These are phyloP conservation scores for Strigamia transsilvanica DNA, from an alignment of 2,888 invertebrate genomes.

Conservation along the genomic window DNA sequence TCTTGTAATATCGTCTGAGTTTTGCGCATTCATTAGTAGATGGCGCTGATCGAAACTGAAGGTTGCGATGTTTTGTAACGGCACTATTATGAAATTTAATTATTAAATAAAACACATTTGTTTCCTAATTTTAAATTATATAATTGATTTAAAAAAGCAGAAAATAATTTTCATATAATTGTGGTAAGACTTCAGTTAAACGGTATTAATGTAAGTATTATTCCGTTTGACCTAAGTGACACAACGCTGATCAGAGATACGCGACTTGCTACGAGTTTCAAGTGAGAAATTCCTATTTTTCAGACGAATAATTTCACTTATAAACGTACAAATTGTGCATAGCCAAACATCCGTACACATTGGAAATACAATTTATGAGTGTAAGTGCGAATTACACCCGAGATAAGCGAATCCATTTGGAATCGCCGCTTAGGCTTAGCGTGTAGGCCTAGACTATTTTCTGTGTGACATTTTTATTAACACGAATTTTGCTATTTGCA, in stretches of 20 bases:
- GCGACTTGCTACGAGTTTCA: conserved; percentile 40
- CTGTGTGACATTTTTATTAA: conserved; percentile 22
- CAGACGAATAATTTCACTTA: not conserved
- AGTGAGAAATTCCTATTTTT: conserved; percentile 29
- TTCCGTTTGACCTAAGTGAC: conserved; percentile 19
- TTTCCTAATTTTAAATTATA: not conserved
- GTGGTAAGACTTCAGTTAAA: not conserved
- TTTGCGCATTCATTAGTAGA: not conserved
- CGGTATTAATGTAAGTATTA: not conserved
- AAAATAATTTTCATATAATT: not conserved
- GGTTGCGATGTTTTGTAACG: not conserved
- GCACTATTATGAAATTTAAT: not conserved
- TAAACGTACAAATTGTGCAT: not conserved
- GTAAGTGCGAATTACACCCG: not conserved
- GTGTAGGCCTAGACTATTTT: conserved; percentile 25
- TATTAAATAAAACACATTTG: not conserved
- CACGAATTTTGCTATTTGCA: not conserved
- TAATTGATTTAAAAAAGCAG: not conserved
- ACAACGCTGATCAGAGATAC: conserved; percentile 40
- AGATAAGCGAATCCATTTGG: conserved; percentile 4
- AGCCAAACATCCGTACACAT: not conserved
- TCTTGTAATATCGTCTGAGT: too few relatives aligned
- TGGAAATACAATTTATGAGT: conserved; percentile 22
- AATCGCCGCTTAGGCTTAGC: conserved; percentile 38
- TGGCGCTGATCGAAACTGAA: conserved; percentile 25